These are phyloP conservation scores for Sesamia nonagrioides DNA, from an alignment of 1,140 invertebrate genomes.

Conservation along the genomic window DNA sequence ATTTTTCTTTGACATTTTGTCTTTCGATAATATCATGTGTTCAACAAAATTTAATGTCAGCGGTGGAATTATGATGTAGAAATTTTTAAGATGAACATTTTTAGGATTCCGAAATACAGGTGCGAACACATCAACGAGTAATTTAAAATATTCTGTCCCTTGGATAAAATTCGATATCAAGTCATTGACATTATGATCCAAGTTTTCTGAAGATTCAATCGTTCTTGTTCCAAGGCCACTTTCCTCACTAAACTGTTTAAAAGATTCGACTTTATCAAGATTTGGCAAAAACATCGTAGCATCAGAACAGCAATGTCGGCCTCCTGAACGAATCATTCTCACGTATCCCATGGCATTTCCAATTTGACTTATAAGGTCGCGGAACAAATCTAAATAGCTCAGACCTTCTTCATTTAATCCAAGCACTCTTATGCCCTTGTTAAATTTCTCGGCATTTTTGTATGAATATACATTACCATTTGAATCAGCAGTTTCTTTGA, in stretches of 20 bases:
- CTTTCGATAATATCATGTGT: constrained; percentile 96
- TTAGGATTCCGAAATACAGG: constrained; percentile 95
- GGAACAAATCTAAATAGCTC: constrained; percentile 97
- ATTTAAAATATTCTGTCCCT: constrained; percentile 98
- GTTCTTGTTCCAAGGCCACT: constrained; percentile 89
- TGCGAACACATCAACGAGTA: constrained; percentile 97
- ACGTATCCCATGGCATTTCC: constrained; percentile 99
- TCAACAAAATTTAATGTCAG: constrained; percentile 98
- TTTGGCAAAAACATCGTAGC: constrained; percentile 96
- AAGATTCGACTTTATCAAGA: constrained; percentile 91
- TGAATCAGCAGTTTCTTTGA: constrained; percentile 89
- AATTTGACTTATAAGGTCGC: constrained; percentile 97
- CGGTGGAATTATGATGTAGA: constrained; percentile 97
- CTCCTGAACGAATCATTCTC: constrained; percentile 97
- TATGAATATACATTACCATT: constrained; percentile 92
- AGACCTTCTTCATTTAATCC: constrained; percentile 94
- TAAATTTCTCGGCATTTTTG: constrained; percentile 98
- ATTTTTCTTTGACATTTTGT: constrained; percentile 96
- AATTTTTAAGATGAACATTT: constrained; percentile 97
- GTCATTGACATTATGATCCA: constrained; percentile 93
- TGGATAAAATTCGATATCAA: constrained; percentile 96
- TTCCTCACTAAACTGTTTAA: constrained; percentile 88
- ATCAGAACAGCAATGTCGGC: constrained; percentile 96
- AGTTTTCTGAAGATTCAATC: constrained; percentile 90
- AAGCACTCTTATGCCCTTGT: constrained; percentile 96